phyloP scores from a whole-genome alignment of 2,113 vertebrate species.

The Guaruba guarouba region DNA sequence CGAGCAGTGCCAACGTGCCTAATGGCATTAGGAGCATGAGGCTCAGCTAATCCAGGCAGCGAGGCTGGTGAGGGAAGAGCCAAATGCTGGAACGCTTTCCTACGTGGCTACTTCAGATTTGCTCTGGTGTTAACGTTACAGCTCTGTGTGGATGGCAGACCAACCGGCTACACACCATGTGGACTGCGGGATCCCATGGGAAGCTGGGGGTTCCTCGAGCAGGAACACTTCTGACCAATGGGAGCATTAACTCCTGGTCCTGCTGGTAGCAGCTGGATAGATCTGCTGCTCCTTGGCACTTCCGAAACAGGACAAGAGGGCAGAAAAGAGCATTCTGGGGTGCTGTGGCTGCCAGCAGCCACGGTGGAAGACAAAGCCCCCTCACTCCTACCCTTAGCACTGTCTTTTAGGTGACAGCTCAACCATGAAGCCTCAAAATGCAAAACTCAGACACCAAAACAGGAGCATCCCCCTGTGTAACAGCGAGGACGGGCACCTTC shows the following conservation, averaged over 20 bases:
- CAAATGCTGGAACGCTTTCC: neutral
- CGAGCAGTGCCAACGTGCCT: constrained; percentile 49
- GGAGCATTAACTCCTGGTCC: neutral
- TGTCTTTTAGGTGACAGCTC: neutral
- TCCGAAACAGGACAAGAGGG: neutral
- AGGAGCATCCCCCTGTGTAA: accelerated
- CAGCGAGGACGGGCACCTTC: neutral
- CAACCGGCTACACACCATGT: accelerated
- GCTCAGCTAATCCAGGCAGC: constrained; percentile 42
- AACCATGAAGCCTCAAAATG: neutral
- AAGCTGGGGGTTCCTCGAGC: neutral
- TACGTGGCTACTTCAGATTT: accelerated
- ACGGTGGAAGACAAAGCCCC: accelerated
- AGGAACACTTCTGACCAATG: neutral
- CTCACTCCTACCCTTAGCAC: neutral
- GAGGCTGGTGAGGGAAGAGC: neutral
- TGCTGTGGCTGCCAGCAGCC: neutral
- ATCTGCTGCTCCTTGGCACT: neutral
- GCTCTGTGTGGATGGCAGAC: neutral
- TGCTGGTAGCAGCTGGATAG: neutral
- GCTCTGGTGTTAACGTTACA: accelerated
- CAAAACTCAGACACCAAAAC: neutral
- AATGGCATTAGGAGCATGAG: constrained; percentile 48
- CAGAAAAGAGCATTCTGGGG: neutral
- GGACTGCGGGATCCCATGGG: accelerated